phyloP scores from a whole-genome alignment of 2,113 vertebrate species.

The Opisthocomus hoazin region DNA sequence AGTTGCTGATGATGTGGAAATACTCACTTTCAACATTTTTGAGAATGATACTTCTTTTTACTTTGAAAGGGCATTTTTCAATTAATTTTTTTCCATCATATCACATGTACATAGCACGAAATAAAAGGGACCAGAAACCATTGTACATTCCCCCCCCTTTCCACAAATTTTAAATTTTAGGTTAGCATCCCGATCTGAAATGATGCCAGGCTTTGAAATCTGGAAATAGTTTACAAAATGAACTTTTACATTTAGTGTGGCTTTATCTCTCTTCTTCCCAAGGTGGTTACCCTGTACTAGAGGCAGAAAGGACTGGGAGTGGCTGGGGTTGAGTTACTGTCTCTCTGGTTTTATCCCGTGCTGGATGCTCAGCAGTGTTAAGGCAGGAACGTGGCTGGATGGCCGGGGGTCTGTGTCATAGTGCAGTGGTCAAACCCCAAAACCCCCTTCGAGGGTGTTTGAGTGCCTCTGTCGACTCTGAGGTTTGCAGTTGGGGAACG shows the following conservation, averaged over 20 bases:
- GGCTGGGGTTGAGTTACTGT: not conserved
- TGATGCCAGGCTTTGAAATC: constrained; percentile 37
- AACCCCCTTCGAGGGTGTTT: rapidly evolving
- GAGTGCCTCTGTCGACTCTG: not conserved
- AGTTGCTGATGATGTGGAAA: constrained; percentile 61
- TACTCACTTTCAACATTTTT: constrained; percentile 35
- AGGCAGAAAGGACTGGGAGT: not conserved
- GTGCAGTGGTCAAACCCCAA: not conserved
- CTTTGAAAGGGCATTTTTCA: constrained; percentile 51
- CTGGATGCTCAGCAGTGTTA: not conserved
- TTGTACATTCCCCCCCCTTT: not conserved
- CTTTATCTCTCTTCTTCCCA: constrained; percentile 19
- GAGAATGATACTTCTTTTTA: constrained; percentile 29
- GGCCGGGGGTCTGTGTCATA: not conserved
- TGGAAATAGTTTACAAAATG: constrained; percentile 35
- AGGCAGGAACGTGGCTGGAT: not conserved
- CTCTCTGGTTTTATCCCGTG: not conserved
- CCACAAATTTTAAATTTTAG: constrained; percentile 40
- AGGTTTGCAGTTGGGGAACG: not conserved
- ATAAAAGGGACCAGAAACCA: constrained; percentile 46
- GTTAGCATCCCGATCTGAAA: not conserved
- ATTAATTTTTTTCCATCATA: constrained; percentile 5
- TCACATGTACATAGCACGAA: not conserved
- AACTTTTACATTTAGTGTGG: not conserved
- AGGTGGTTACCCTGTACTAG: constrained; percentile 7